These are phyloP conservation scores for Scophthalmus maximus DNA, from an alignment of 2,113 vertebrate genomes.

Conservation along the genomic window DNA sequence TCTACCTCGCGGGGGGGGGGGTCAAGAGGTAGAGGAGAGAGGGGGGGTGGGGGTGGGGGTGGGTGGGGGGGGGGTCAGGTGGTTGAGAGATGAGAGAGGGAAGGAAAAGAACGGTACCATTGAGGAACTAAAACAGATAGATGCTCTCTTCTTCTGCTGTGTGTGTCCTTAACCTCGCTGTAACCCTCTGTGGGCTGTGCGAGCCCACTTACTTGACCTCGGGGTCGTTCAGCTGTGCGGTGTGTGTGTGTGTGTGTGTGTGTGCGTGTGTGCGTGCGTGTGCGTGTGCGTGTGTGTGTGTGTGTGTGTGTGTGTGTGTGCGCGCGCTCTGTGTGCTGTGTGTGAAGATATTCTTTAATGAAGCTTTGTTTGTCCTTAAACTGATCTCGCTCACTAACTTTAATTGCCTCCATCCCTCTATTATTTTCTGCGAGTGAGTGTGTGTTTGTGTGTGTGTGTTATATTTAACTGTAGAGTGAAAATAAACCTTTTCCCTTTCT, in stretches of 20 bases:
- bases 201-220: conserved; percentile 51
- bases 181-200: conserved; percentile 39
- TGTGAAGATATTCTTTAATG: no score
- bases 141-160: conserved; percentile 34
- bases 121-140: conserved; percentile 41
- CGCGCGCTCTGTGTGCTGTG: no score
- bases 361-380: background rate
- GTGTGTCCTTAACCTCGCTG: conserved; percentile 52
- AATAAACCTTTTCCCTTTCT: background rate
- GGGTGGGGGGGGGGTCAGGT: conserved; percentile 50
- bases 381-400: conserved; percentile 27
- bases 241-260: conserved; percentile 2
- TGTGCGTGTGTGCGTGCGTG: background rate
- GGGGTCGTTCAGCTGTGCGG: conserved; percentile 27
- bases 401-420: conserved; percentile 10
- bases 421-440: background rate
- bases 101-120: conserved; percentile 13
- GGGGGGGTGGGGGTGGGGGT: conserved; percentile 44
- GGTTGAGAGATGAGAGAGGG: conserved; percentile 41
- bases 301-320: no score
- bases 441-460: no score
- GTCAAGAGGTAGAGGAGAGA: conserved; percentile 54
- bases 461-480: background rate
- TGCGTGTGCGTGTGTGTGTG: no score
- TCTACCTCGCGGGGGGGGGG: conserved; percentile 8